phyloP scores from a whole-genome alignment of 2,113 vertebrate genomes.

The Ictidomys tridecemlineatus region DNA sequence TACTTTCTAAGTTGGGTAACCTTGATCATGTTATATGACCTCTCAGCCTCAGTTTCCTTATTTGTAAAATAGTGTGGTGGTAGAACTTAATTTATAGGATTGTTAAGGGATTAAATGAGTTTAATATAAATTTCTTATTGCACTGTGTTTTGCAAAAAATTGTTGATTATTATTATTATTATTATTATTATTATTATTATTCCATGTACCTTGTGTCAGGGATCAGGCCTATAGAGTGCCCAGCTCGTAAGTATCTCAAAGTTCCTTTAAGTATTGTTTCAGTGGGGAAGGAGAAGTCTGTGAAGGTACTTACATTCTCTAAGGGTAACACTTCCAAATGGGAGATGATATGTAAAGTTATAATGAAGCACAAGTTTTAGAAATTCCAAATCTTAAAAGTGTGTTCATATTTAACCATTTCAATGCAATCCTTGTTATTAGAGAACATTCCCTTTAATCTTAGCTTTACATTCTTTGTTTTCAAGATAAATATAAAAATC shows the following conservation, averaged over 20 bases:
- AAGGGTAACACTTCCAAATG: not conserved
- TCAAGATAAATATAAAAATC: not conserved
- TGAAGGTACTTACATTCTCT: slow-evolving; percentile 3
- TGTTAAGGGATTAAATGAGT: slow-evolving; percentile 4
- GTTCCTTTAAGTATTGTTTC: not conserved
- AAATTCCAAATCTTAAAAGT: not conserved
- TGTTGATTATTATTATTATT: not conserved
- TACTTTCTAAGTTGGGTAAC: not conserved
- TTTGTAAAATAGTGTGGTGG: slow-evolving; percentile 36
- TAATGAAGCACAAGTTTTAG: slow-evolving; percentile 32
- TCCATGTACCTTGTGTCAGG: not conserved
- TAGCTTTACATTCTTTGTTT: slow-evolving; percentile 20
- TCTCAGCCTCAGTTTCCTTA: not conserved
- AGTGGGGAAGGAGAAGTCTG: not conserved
- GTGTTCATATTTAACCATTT: slow-evolving; percentile 22
- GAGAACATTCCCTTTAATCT: not conserved
- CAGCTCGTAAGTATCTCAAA: not conserved
- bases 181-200: not conserved
- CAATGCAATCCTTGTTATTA: not conserved
- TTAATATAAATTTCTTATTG: not conserved
- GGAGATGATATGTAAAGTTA: not conserved
- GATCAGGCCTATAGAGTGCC: not conserved
- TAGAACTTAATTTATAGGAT: not conserved
- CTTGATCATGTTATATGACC: not conserved
- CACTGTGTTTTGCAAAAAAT: not conserved